These are phyloP conservation scores for Matsumurasca onukii DNA, from an alignment of 1,140 invertebrate genomes.

Conservation along the genomic window DNA sequence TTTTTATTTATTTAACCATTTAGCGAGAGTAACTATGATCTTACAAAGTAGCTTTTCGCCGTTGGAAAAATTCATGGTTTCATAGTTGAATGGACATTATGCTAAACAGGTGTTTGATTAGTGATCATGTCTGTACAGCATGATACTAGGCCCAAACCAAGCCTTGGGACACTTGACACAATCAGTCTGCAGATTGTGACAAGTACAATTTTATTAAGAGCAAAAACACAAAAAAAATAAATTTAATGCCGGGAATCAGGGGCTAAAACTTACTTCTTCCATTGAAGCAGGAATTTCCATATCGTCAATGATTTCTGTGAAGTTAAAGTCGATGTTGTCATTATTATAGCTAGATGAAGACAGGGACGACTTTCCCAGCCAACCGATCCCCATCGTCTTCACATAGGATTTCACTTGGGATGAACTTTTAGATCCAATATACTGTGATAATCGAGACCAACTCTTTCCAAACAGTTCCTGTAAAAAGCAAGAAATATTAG, in stretches of 20 bases:
- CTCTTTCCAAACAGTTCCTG: conserved; percentile 65
- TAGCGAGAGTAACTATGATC: no score
- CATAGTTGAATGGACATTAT: no score
- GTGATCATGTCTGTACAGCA: no score
- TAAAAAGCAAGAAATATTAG: conserved; percentile 32
- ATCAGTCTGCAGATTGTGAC: neutral
- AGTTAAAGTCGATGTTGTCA: conserved; percentile 23
- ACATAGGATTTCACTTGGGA: conserved; percentile 60
- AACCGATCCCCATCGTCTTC: conserved; percentile 41
- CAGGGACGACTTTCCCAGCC: conserved; percentile 13
- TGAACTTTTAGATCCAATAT: conserved; percentile 61
- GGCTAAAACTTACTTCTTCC: conserved; percentile 48
- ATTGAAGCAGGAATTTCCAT: conserved; percentile 53
- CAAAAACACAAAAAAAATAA: conserved; percentile 9
- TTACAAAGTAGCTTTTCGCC: no score
- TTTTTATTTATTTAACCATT: no score
- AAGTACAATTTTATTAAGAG: neutral
- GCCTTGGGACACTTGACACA: neutral
- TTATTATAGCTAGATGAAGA: neutral
- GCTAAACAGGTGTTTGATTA: no score
- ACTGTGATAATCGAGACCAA: conserved; percentile 59
- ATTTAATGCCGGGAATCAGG: conserved; percentile 1
- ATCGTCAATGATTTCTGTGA: conserved; percentile 43
- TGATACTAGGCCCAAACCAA: no score
- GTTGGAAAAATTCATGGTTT: no score